phyloP scores from a whole-genome alignment of 2,888 invertebrate genomes.

The Drosophila koepferae region DNA sequence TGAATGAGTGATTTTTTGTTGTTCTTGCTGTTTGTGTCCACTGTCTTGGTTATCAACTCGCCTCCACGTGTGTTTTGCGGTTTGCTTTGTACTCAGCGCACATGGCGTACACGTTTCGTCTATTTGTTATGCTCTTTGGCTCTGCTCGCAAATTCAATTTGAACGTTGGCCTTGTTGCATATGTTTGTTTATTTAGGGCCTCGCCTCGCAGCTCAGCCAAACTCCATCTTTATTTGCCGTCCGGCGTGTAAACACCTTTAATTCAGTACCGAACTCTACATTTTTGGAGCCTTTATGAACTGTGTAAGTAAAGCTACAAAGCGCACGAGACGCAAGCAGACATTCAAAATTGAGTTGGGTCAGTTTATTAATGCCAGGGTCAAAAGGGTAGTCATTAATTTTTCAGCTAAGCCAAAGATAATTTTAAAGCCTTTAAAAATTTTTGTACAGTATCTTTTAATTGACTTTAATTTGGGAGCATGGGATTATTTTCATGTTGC shows the following conservation, averaged over 20 bases:
- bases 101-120: slow-evolving; percentile 67
- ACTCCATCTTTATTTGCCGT: slow-evolving; percentile 6
- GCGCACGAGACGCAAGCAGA: neutral
- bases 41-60: slow-evolving; percentile 66
- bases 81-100: slow-evolving; percentile 42
- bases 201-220: neutral
- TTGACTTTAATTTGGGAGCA: slow-evolving; percentile 4
- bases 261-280: slow-evolving; percentile 18
- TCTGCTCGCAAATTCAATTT: slow-evolving; percentile 72
- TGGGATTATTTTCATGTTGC: neutral
- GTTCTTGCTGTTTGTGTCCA: slow-evolving; percentile 20
- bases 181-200: slow-evolving; percentile 58
- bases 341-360: neutral
- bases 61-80: slow-evolving; percentile 61
- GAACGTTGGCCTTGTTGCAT: slow-evolving; percentile 50
- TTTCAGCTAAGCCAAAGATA: slow-evolving; percentile 6
- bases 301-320: neutral
- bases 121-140: slow-evolving; percentile 75
- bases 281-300: slow-evolving; percentile 19
- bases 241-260: slow-evolving; percentile 28
- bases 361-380: neutral
- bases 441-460: neutral
- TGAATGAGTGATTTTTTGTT: slow-evolving; percentile 45
- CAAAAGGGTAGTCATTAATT: slow-evolving; percentile 6
- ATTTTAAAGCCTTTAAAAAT: neutral